Evolutionary conservation across 2,888 invertebrate genomes (phyloP), one percentile per base, ranked within the genome.

Genomic region (Rhopalosiphum nymphaeae): DNA sequence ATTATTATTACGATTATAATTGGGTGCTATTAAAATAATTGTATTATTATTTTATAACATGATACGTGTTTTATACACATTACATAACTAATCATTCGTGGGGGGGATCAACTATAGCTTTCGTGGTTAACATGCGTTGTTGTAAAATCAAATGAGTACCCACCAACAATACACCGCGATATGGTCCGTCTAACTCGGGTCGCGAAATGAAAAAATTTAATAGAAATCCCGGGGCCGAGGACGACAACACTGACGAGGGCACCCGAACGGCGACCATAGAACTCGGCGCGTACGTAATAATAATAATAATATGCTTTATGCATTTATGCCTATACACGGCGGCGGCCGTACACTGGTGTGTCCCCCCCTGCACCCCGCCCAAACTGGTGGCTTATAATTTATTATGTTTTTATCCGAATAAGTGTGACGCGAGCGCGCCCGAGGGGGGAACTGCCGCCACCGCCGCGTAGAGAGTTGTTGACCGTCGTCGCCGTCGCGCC

Each of bases 401-500:
- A 36, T 78, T 36, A 78, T 36, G 78, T 78, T 36, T 78, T 78
- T 78, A 78, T 78, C 78, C 78, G 36, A 36, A 78, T 78, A 78
- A 78, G 78, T 78, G 36, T 36, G 91, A 86, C n/a, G 57, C 61
- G 57, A 46, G 91, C 91, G 92, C 87, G 29, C 85, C 42, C 44
- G 57, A 44, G 57, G 87, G 87, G 92, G 87, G 92, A n/a, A 46
- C 67, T 11, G n/a, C 53, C 42, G 46, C 61, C 61, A n/a, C 89
- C 61, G 61, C 26, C 29, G 61, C 44, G 13, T 26, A 11, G 5
- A 56, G 88, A 88, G 88, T 88, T 88, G 92, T 92, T 92, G 92
- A 92, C 92, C 92, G 92, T 67, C 92, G 92, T 13, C 61, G 86
- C 42, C 92, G 53, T 57, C 44, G 57, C 86, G 61, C 61, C 87